phyloP scores from a whole-genome alignment of 2,888 invertebrate genomes.

The Gisinianus flammeolus region DNA sequence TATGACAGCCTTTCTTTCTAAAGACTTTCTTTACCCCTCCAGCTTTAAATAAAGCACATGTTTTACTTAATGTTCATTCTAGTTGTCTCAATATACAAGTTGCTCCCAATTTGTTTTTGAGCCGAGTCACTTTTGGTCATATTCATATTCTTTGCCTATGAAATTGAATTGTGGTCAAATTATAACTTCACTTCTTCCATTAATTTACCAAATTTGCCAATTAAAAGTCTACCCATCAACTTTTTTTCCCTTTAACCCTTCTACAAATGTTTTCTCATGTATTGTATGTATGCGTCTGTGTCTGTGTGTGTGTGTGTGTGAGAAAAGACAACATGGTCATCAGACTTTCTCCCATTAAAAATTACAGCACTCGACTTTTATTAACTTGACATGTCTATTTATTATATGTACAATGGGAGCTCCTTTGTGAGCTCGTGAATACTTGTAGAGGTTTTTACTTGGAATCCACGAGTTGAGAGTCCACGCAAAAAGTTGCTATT shows the following conservation, averaged over 20 bases:
- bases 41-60: conserved; percentile 15
- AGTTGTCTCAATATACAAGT: not conserved
- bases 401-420: not conserved
- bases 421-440: not conserved
- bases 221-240: conserved; percentile 11
- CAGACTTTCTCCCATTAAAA: conserved; percentile 4
- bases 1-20: not conserved
- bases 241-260: not conserved
- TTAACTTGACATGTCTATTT: conserved; percentile 1
- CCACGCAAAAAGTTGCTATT: no score
- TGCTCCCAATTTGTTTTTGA: no score
- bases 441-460: not conserved
- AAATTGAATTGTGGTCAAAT: conserved; percentile 21
- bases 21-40: conserved; percentile 11
- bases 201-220: conserved; percentile 31
- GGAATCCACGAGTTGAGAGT: not conserved
- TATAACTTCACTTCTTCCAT: conserved; percentile 17
- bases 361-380: conserved; percentile 22
- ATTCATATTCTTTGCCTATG: not conserved
- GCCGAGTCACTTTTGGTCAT: no score
- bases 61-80: not conserved
- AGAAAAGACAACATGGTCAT: not conserved
- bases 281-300: no score
- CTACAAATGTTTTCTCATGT: not conserved
- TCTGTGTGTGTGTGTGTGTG: not conserved